phyloP scores from a whole-genome alignment of 2,113 vertebrate species.

The Garra rufa region DNA sequence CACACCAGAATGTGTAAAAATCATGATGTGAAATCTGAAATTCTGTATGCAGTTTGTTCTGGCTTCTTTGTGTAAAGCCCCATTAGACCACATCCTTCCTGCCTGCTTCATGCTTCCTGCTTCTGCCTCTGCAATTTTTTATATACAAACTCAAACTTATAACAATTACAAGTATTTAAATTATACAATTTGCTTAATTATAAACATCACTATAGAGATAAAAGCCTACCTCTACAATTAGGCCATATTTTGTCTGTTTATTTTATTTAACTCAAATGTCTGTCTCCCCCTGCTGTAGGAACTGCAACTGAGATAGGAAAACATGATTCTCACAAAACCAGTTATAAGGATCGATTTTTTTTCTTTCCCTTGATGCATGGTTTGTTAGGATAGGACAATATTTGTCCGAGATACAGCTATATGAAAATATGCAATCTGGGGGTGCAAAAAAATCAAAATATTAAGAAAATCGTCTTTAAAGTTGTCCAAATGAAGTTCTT shows the following conservation, averaged over 20 bases:
- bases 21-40: conserved; percentile 10
- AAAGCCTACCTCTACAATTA: too few relatives aligned
- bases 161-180: too few relatives aligned
- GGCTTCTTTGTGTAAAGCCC: conserved; percentile 26
- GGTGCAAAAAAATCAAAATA: too few relatives aligned
- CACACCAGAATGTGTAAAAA: background rate
- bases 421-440: too few relatives aligned
- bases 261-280: background rate
- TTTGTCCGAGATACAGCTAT: too few relatives aligned
- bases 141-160: background rate
- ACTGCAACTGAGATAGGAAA: background rate
- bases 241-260: background rate
- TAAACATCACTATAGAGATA: background rate
- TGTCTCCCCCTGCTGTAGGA: conserved; percentile 7
- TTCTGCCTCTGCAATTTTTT: background rate
- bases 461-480: too few relatives aligned
- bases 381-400: too few relatives aligned
- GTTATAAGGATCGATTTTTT: too few relatives aligned
- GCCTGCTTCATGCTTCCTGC: conserved; percentile 53
- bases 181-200: too few relatives aligned
- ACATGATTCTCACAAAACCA: too few relatives aligned
- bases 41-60: background rate
- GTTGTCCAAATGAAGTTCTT: too few relatives aligned
- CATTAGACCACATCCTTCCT: conserved; percentile 65
- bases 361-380: too few relatives aligned